Conservation (phyloP, 2,888 invertebrate species). For the Nudaria mundana region DNA sequence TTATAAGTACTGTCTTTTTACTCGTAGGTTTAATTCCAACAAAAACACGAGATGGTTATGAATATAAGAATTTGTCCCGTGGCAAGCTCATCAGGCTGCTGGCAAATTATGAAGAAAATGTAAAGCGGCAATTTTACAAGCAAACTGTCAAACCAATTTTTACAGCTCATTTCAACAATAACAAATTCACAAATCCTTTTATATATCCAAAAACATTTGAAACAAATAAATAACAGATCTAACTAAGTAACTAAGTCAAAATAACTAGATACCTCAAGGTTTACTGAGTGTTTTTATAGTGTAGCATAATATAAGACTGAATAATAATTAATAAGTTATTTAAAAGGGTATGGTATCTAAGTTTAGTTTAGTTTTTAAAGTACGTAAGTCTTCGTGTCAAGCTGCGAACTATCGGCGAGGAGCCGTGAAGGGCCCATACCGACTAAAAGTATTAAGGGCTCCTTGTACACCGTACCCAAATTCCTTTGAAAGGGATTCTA, state of each 20-base stretch:
- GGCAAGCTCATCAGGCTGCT: constrained; percentile 52
- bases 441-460: too few relatives aligned
- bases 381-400: too few relatives aligned
- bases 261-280: too few relatives aligned
- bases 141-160: constrained; percentile 38
- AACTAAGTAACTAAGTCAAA: background rate
- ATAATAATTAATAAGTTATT: background rate
- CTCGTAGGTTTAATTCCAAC: constrained; percentile 8
- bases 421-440: too few relatives aligned
- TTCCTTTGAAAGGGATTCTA: too few relatives aligned
- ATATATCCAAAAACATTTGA: constrained; percentile 43
- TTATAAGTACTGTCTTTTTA: background rate
- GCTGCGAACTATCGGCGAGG: too few relatives aligned
- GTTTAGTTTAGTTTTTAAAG: too few relatives aligned
- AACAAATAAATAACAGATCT: background rate
- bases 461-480: too few relatives aligned
- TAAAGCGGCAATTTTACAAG: constrained; percentile 22
- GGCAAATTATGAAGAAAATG: constrained; percentile 45
- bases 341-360: background rate
- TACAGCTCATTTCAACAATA: constrained; percentile 56
- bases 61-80: constrained; percentile 48
- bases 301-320: too few relatives aligned
- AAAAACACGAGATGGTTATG: constrained; percentile 36
- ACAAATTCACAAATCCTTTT: constrained; percentile 48
- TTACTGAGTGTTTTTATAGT: too few relatives aligned